Conservation (phyloP, 2,888 invertebrate species). For the Dyspetes luteomarginatus region DNA sequence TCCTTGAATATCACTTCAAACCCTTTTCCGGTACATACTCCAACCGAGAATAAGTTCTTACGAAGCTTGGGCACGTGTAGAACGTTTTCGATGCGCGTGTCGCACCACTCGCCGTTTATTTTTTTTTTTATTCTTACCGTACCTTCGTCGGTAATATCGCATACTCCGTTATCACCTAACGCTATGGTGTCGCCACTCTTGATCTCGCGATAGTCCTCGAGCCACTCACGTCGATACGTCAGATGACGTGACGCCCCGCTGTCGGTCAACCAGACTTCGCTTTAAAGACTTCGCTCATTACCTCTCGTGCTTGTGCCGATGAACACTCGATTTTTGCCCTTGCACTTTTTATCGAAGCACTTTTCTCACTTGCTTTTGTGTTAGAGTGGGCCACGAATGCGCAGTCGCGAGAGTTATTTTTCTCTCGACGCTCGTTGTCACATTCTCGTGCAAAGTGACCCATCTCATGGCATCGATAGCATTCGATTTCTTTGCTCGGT, state of each 20-base stretch:
- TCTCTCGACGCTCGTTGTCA: background rate
- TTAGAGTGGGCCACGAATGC: background rate
- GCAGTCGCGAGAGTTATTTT: background rate
- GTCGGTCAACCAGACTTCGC: constrained; percentile 32
- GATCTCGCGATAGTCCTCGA: constrained; percentile 25
- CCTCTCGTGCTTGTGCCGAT: background rate
- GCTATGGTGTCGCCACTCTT: constrained; percentile 28
- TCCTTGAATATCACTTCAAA: constrained; percentile 57
- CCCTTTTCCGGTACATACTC: constrained; percentile 63
- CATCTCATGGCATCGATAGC: background rate
- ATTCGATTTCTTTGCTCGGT: constrained; percentile 4
- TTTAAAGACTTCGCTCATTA: too few relatives aligned
- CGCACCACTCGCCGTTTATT: constrained; percentile 37
- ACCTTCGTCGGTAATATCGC: constrained; percentile 49
- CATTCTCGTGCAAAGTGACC: constrained; percentile 29
- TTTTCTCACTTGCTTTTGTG: too few relatives aligned
- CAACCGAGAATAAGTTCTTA: constrained; percentile 73
- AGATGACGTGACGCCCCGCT: constrained; percentile 69
- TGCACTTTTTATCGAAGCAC: too few relatives aligned
- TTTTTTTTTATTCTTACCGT: constrained; percentile 45
- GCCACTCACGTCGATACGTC: constrained; percentile 64
- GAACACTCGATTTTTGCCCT: background rate
- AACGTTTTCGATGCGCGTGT: constrained; percentile 22
- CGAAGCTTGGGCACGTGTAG: constrained; percentile 67
- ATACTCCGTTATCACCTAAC: constrained; percentile 61